Conservation (phyloP, 2,113 vertebrate species). For the Chrysochloris asiatica region DNA sequence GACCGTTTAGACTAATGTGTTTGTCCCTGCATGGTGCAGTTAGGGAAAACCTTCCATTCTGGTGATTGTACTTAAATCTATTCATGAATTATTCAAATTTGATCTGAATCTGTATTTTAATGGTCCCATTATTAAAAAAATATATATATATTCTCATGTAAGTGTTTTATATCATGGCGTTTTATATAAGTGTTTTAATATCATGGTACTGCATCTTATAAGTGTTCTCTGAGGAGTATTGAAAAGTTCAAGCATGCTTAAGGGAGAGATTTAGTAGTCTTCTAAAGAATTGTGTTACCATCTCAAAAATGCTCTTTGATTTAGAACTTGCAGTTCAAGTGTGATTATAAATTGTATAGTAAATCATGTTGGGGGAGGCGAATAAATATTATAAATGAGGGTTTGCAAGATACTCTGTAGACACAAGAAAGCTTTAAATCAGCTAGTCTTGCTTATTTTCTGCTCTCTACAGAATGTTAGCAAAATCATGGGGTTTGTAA, state of each 20-base stretch:
- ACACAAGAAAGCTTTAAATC: conserved; percentile 64
- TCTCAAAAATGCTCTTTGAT: conserved; percentile 83
- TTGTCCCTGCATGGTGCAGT: not conserved
- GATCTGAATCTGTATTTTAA: conserved; percentile 81
- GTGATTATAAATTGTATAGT: conserved; percentile 80
- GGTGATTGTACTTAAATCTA: not conserved
- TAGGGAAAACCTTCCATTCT: not conserved
- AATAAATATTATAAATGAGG: conserved; percentile 81
- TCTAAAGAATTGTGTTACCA: conserved; percentile 71
- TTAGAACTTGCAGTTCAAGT: conserved; percentile 82
- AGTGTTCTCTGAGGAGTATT: conserved; percentile 76
- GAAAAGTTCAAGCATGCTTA: conserved; percentile 85
- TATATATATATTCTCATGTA: conserved; percentile 82
- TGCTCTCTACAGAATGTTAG: not conserved
- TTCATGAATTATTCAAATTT: conserved; percentile 69
- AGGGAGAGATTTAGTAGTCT: conserved; percentile 80
- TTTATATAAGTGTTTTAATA: no score
- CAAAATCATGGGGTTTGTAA: not conserved
- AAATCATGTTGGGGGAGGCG: conserved; percentile 77
- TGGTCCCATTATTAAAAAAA: conserved; percentile 83
- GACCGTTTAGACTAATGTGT: not conserved
- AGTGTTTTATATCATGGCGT: no score
- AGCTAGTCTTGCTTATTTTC: conserved; percentile 15
- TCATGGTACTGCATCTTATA: conserved; percentile 74
- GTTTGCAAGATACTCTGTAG: conserved; percentile 49